phyloP scores from a whole-genome alignment of 2,888 invertebrate genomes.

The Chrysomela aeneicollis region DNA sequence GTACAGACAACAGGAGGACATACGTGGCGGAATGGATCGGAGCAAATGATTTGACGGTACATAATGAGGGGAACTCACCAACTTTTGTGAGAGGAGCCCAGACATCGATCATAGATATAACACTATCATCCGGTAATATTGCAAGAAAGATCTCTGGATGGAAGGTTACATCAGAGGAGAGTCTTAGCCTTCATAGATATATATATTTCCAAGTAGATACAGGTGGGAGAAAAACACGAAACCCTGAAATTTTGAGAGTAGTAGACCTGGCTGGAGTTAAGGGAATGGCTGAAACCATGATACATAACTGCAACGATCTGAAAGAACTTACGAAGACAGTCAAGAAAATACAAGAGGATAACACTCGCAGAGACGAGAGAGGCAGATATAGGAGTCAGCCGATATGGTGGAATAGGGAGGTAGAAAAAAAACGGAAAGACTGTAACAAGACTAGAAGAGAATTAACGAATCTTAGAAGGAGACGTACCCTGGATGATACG shows the following conservation, averaged over 20 bases:
- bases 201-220: neutral
- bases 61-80: neutral
- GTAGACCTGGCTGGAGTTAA: neutral
- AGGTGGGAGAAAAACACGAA: neutral
- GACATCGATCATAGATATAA: neutral
- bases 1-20: neutral
- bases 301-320: neutral
- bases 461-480: neutral
- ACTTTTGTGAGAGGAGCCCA: neutral
- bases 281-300: neutral
- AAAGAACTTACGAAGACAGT: neutral
- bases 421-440: neutral
- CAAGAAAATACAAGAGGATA: neutral
- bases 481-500: neutral
- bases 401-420: conserved; percentile 5
- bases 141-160: conserved; percentile 6
- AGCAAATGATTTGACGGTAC: neutral
- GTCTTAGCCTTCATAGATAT: conserved; percentile 16
- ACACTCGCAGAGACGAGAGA: neutral
- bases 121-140: neutral
- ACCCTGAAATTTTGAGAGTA: neutral
- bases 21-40: neutral
- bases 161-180: conserved; percentile 1
- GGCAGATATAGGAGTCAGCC: neutral
- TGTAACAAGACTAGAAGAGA: conserved; percentile 2